Conservation (phyloP, 2,113 vertebrate genomes). For the Eretmodus cyanostictus region DNA sequence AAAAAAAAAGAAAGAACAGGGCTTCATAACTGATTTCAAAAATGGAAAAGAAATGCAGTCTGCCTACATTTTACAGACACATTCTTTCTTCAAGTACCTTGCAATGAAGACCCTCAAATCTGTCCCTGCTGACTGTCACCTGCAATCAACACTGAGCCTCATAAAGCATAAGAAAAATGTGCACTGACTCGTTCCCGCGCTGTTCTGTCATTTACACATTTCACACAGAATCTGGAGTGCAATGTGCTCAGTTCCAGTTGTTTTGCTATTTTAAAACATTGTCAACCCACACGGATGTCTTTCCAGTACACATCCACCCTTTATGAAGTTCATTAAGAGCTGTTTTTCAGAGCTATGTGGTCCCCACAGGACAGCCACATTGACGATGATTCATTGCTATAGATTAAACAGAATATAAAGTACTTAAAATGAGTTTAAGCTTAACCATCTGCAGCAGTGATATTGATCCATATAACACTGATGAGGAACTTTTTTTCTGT, state of each 20-base stretch:
- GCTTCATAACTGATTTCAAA: neutral
- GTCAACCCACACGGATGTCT: neutral
- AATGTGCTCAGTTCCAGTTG: neutral
- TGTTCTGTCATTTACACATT: neutral
- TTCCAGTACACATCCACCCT: neutral
- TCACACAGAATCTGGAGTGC: neutral
- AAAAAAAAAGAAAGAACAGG: neutral
- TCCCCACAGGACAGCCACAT: neutral
- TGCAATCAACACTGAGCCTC: neutral
- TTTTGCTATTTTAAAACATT: neutral
- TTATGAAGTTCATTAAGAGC: neutral
- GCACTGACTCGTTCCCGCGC: neutral
- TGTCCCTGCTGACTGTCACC: neutral
- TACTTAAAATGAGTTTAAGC: neutral
- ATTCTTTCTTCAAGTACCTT: neutral
- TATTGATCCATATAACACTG: neutral
- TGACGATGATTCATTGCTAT: neutral
- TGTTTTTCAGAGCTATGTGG: neutral
- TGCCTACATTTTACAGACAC: neutral
- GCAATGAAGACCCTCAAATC: neutral
- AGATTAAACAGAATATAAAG: neutral
- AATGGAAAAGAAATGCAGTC: neutral
- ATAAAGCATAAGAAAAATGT: neutral
- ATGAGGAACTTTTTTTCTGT: neutral
- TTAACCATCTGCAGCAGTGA: neutral